Percentiles rank a stretch among this genome's conserved stretches.
These are phyloP conservation scores for Muscicapa adusta DNA, from an alignment of 2,113 vertebrate genomes.

Conservation along the genomic window DNA sequence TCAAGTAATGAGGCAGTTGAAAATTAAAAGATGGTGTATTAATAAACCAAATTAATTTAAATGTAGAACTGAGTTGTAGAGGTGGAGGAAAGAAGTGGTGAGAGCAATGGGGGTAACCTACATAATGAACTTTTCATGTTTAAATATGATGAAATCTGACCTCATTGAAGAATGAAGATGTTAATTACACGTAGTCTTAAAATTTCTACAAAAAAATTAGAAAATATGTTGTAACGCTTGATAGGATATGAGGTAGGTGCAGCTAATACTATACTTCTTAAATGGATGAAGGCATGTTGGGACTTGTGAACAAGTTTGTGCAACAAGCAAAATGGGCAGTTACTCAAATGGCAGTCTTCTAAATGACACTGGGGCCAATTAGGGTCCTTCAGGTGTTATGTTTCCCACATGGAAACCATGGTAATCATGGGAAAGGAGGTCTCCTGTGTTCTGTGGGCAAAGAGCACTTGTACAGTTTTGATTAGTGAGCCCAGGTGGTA, in stretches of 20 bases:
- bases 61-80: neutral
- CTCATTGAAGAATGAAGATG: neutral
- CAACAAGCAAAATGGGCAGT: neutral
- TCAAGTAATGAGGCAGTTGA: neutral
- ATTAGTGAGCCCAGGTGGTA: neutral
- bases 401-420: neutral
- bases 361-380: neutral
- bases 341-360: neutral
- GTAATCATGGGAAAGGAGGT: neutral
- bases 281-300: neutral
- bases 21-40: neutral
- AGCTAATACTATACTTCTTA: neutral
- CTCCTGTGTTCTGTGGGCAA: neutral
- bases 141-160: neutral
- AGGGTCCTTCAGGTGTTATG: neutral
- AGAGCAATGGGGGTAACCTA: neutral
- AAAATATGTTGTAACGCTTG: neutral
- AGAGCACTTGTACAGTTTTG: neutral
- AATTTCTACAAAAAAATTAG: neutral
- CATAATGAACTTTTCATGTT: neutral
- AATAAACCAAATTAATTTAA: neutral
- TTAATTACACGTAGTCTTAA: neutral
- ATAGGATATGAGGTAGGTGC: neutral
- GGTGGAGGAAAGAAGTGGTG: neutral
- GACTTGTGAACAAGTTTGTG: neutral